A percentile compares a stretch with the other conserved stretches of the same genome.
Evolutionary conservation across 1,140 invertebrate species (phyloP).

Genomic region (Lepidurus apus): DNA sequence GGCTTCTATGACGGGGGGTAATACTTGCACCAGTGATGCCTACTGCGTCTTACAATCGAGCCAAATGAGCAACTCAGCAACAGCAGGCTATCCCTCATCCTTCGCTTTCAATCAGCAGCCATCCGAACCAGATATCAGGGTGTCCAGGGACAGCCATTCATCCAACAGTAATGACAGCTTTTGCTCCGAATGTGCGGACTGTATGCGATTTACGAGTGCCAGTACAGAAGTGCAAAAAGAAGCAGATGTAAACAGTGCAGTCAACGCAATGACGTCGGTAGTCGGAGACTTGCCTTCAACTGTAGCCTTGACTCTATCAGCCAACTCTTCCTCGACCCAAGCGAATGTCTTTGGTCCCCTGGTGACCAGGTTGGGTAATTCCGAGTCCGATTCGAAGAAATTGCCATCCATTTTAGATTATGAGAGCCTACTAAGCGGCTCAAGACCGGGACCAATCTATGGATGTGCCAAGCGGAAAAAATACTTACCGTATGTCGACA

Average conservation of each 20-base stretch:
- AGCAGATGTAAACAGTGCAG: neutral
- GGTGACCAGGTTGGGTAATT: neutral
- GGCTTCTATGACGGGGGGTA: conserved; percentile 13
- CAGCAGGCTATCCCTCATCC: neutral
- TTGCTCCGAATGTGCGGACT: neutral
- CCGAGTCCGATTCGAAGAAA: neutral
- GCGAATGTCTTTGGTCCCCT: neutral
- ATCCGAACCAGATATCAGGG: neutral
- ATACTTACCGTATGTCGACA: neutral
- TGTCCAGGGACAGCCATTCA: neutral
- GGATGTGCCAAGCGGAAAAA: conserved; percentile 10
- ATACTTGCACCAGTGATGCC: neutral
- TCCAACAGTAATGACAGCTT: conserved; percentile 6
- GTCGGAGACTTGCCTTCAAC: neutral
- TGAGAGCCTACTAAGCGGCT: neutral
- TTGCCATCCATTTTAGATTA: neutral
- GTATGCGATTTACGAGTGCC: neutral
- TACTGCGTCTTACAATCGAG: neutral
- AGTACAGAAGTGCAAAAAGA: neutral
- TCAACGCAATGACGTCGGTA: neutral
- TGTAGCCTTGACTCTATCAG: neutral
- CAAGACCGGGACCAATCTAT: neutral
- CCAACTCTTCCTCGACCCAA: neutral
- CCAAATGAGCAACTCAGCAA: conserved; percentile 16
- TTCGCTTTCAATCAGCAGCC: neutral